These are phyloP conservation scores for Pygoscelis antarcticus DNA, from an alignment of 2,113 vertebrate species.

Conservation along the genomic window DNA sequence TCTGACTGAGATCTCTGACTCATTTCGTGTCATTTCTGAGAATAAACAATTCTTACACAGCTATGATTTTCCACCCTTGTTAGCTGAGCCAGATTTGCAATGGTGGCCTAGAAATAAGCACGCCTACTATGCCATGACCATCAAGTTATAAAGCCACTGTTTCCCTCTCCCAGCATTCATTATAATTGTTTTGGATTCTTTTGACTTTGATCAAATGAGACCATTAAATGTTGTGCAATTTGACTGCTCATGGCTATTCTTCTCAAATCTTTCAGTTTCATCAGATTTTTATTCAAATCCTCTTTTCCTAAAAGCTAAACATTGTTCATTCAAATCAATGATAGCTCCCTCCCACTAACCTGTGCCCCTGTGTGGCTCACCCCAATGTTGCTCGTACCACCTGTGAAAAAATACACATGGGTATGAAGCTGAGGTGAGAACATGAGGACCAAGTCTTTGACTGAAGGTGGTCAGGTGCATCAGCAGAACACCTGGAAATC, in stretches of 20 bases:
- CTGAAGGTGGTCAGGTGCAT: not conserved
- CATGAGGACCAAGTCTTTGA: not conserved
- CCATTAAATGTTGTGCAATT: not conserved
- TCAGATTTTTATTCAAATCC: not conserved
- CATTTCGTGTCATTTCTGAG: not conserved
- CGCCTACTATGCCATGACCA: not conserved
- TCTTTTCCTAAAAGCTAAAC: not conserved
- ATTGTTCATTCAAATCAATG: not conserved
- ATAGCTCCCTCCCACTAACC: not conserved
- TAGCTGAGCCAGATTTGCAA: not conserved
- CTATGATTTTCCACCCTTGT: not conserved
- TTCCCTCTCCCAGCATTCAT: not conserved
- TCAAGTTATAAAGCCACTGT: not conserved
- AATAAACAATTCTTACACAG: not conserved
- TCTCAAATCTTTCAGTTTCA: not conserved
- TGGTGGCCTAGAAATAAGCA: not conserved
- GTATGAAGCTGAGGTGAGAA: not conserved
- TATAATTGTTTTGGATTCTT: not conserved
- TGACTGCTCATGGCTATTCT: not conserved
- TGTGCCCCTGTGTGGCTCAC: not conserved
- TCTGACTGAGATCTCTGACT: not conserved
- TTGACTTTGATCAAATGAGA: not conserved
- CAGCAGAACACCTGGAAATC: not conserved
- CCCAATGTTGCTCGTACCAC: accelerated
- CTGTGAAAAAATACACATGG: not conserved